phyloP scores from a whole-genome alignment of 2,113 vertebrate species.

The Butorides virescens region DNA sequence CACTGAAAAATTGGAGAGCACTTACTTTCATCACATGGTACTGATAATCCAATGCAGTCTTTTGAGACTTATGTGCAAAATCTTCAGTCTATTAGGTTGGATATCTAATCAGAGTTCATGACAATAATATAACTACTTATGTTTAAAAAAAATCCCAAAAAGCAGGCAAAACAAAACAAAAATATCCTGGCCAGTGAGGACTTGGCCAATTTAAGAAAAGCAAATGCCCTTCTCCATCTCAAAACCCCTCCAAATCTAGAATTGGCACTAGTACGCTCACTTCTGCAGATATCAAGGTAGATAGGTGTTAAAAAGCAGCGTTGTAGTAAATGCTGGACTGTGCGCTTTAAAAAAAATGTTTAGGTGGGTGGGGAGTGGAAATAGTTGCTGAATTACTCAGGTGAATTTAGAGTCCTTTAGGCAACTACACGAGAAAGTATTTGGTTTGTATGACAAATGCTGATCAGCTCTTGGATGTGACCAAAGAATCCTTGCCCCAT shows the following conservation, averaged over 20 bases:
- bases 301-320: not conserved
- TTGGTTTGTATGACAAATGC: fast-evolving
- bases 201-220: not conserved
- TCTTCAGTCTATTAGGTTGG: not conserved
- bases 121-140: not conserved
- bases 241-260: not conserved
- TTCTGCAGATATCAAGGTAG: not conserved
- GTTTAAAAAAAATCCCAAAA: fast-evolving
- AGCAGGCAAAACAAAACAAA: not conserved
- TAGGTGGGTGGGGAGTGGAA: not conserved
- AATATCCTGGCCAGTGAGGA: not conserved
- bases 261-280: not conserved
- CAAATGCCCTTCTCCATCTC: not conserved
- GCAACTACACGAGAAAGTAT: fast-evolving
- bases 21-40: not conserved
- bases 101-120: not conserved
- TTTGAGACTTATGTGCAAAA: not conserved
- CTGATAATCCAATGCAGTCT: not conserved
- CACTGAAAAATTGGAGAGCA: not conserved
- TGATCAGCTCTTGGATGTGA: not conserved
- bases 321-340: not conserved
- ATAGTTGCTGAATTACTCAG: not conserved
- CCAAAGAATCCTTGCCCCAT: fast-evolving
- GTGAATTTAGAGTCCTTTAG: not conserved
- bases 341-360: not conserved